Percentiles rank a stretch among this genome's conserved stretches.
Conservation (phyloP, 2,113 vertebrate species). For the Cryptotis parvus region DNA sequence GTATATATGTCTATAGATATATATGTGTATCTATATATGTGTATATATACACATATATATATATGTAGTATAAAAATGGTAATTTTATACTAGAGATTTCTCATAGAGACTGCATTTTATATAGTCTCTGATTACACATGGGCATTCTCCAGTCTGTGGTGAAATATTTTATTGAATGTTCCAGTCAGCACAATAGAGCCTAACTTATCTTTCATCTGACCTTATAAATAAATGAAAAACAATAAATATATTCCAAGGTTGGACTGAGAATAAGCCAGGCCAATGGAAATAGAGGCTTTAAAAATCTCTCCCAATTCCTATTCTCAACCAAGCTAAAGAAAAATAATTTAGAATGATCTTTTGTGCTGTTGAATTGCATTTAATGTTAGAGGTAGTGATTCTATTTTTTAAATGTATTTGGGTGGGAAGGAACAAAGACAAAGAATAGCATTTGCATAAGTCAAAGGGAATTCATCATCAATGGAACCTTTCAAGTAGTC, state of each 20-base stretch:
- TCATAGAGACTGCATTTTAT: constrained; percentile 18
- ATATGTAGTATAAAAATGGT: constrained; percentile 5
- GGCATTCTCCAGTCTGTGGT: constrained; percentile 54
- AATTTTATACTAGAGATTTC: too few relatives aligned
- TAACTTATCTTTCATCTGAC: constrained; percentile 83
- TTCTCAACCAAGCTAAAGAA: constrained; percentile 72
- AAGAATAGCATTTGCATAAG: constrained; percentile 43
- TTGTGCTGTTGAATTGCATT: constrained; percentile 73
- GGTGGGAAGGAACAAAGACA: constrained; percentile 26
- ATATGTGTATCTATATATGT: too few relatives aligned
- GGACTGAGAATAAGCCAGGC: constrained; percentile 75
- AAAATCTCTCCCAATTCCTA: constrained; percentile 76
- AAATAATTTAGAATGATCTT: constrained; percentile 71
- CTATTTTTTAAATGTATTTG: constrained; percentile 34
- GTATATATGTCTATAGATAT: too few relatives aligned
- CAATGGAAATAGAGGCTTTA: constrained; percentile 59
- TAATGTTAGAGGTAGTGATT: constrained; percentile 46
- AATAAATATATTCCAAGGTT: constrained; percentile 83
- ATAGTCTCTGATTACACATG: constrained; percentile 68
- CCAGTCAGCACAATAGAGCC: constrained; percentile 63
- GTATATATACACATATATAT: background rate
- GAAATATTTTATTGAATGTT: constrained; percentile 80
- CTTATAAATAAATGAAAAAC: constrained; percentile 87
- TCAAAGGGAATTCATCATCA: background rate
- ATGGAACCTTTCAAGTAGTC: background rate